A percentile compares a stretch with the other conserved stretches of the same genome.
phyloP scores from a whole-genome alignment of 2,797 vertebrate genomes.

The Pempheris klunzingeri region DNA sequence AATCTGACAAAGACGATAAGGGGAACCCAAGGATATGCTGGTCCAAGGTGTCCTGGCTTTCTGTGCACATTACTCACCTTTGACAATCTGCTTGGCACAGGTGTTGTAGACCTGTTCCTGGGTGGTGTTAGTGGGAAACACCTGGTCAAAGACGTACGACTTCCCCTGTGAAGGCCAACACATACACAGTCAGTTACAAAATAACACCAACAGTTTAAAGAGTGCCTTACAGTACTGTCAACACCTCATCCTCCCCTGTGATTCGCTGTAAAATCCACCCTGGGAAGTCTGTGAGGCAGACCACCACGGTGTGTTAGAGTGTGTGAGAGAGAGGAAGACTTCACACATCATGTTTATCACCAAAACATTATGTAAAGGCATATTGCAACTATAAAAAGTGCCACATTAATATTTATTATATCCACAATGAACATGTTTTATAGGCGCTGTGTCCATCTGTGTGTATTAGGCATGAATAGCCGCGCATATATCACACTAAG shows the following conservation, averaged over 20 bases:
- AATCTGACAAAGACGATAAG: constrained; percentile 26
- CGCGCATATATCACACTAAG: constrained; percentile 41
- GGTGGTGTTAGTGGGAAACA: constrained; percentile 93
- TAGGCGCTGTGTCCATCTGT: constrained; percentile 41
- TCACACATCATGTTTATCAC: constrained; percentile 48
- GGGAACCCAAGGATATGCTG: neutral
- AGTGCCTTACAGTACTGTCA: constrained; percentile 35
- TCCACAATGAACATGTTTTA: constrained; percentile 37
- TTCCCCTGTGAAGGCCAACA: constrained; percentile 86
- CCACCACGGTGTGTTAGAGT: neutral
- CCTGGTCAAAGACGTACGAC: constrained; percentile 91
- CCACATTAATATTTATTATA: constrained; percentile 54
- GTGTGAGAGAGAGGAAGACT: neutral
- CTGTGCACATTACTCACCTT: constrained; percentile 83
- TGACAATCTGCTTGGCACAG: constrained; percentile 95
- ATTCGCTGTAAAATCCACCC: constrained; percentile 28
- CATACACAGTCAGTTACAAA: constrained; percentile 46
- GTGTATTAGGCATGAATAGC: constrained; percentile 26
- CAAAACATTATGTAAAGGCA: constrained; percentile 51
- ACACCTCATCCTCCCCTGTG: constrained; percentile 38
- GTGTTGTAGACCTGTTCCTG: constrained; percentile 95
- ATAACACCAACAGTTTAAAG: constrained; percentile 29
- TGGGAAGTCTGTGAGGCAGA: constrained; percentile 27
- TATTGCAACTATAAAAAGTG: constrained; percentile 37
- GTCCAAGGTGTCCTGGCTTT: neutral